These are phyloP conservation scores for Apolygus lucorum DNA, from an alignment of 1,140 invertebrate species.

Conservation along the genomic window DNA sequence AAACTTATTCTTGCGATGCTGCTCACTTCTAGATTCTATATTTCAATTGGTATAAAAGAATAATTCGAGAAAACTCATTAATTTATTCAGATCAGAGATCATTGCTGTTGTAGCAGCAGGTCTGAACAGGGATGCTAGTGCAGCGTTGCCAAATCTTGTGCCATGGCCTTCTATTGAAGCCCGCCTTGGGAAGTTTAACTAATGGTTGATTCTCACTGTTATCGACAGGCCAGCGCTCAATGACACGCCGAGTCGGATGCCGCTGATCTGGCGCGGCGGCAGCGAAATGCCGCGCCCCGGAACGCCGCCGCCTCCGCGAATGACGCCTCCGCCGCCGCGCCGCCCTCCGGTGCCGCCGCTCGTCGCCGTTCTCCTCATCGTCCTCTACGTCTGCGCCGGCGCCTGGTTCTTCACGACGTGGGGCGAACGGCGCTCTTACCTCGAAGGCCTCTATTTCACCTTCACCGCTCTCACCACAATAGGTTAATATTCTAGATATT, in stretches of 20 bases:
- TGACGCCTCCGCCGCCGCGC: conserved; percentile 36
- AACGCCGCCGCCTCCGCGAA: conserved; percentile 27
- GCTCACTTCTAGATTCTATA: too few relatives aligned
- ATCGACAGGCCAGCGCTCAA: conserved; percentile 53
- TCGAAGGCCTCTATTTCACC: conserved; percentile 79
- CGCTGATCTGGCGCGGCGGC: conserved; percentile 49
- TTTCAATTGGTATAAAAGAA: too few relatives aligned
- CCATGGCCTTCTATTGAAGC: too few relatives aligned
- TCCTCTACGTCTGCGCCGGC: conserved; percentile 60
- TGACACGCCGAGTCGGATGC: conserved; percentile 61
- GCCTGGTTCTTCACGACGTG: conserved; percentile 60
- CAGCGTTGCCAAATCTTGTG: too few relatives aligned
- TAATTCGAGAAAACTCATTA: too few relatives aligned
- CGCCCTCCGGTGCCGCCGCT: conserved; percentile 50
- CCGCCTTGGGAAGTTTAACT: too few relatives aligned
- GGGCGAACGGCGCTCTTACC: conserved; percentile 62
- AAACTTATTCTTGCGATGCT: too few relatives aligned
- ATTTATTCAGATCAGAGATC: too few relatives aligned
- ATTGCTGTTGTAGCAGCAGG: too few relatives aligned
- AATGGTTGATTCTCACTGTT: conserved; percentile 33
- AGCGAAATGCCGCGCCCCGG: conserved; percentile 18
- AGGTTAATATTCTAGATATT: too few relatives aligned
- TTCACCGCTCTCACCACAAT: conserved; percentile 81
- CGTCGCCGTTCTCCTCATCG: conserved; percentile 57
- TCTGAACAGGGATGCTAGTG: too few relatives aligned